Conservation (phyloP, 2,797 vertebrate genomes). For the Borostomias antarcticus region DNA sequence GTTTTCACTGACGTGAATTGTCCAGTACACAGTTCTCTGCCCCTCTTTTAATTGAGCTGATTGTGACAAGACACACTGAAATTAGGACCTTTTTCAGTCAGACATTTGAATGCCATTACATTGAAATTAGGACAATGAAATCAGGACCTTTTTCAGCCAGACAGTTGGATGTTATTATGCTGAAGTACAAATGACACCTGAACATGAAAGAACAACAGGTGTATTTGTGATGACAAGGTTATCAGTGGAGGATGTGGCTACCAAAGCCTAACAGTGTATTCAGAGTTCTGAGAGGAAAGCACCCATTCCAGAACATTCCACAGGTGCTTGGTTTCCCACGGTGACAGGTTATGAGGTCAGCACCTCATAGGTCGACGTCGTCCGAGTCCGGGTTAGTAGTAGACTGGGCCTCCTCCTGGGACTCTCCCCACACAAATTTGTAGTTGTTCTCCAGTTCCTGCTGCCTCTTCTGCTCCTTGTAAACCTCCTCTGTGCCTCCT, state of each 20-base stretch:
- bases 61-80: constrained; percentile 3
- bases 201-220: constrained; percentile 47
- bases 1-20: constrained; percentile 24
- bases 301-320: constrained; percentile 41
- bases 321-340: constrained; percentile 48
- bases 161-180: constrained; percentile 40
- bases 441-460: constrained; percentile 92
- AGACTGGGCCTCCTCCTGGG: constrained; percentile 75
- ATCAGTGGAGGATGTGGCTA: constrained; percentile 15
- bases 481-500: constrained; percentile 89
- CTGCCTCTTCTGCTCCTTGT: constrained; percentile 88
- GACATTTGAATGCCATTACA: constrained; percentile 39
- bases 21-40: constrained; percentile 13
- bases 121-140: constrained; percentile 47
- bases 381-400: constrained; percentile 80
- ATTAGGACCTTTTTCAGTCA: not conserved
- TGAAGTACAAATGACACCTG: constrained; percentile 41
- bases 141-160: constrained; percentile 40
- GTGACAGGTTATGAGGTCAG: constrained; percentile 13
- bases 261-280: constrained; percentile 45
- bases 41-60: constrained; percentile 31
- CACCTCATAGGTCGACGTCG: constrained; percentile 86
- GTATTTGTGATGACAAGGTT: constrained; percentile 30
- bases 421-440: constrained; percentile 87
- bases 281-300: constrained; percentile 28